phyloP scores from a whole-genome alignment of 1,140 invertebrate genomes.

The Whitmania pigra region DNA sequence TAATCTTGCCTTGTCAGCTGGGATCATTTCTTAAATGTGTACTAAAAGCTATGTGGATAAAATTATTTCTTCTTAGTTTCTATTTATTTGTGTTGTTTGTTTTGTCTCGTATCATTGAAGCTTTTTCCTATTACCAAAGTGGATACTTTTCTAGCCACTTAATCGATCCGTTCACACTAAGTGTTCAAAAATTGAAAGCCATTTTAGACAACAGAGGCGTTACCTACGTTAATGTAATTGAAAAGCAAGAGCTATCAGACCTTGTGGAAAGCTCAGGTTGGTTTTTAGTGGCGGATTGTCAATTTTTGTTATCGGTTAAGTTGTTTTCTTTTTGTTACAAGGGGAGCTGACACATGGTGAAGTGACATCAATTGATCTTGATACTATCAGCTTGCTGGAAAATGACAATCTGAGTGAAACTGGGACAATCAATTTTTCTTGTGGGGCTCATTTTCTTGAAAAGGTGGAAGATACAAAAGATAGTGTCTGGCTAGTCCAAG shows the following conservation, averaged over 20 bases:
- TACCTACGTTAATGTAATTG: constrained; percentile 44
- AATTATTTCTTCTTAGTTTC: constrained; percentile 37
- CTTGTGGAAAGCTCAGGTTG: constrained; percentile 46
- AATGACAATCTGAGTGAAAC: constrained; percentile 27
- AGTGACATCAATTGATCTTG: constrained; percentile 35
- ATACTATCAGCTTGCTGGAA: constrained; percentile 20
- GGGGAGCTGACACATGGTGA: constrained; percentile 30
- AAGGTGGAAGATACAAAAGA: constrained; percentile 50
- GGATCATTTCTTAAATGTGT: neutral
- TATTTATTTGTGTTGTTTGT: constrained; percentile 40
- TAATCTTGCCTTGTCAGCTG: neutral
- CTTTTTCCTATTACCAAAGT: constrained; percentile 38
- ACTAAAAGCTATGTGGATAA: constrained; percentile 37
- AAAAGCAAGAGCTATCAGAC: constrained; percentile 45
- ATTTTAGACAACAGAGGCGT: constrained; percentile 46
- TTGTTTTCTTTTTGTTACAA: neutral
- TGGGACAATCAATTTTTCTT: constrained; percentile 41
- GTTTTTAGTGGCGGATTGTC: neutral
- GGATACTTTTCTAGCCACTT: constrained; percentile 35
- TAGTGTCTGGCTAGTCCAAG: constrained; percentile 48
- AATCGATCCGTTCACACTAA: constrained; percentile 45
- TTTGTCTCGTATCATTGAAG: constrained; percentile 40
- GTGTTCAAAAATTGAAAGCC: constrained; percentile 45
- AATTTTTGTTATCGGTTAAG: neutral
- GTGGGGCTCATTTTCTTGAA: constrained; percentile 46